These are phyloP conservation scores for Gadus macrocephalus DNA, from an alignment of 2,113 vertebrate genomes.

Conservation along the genomic window DNA sequence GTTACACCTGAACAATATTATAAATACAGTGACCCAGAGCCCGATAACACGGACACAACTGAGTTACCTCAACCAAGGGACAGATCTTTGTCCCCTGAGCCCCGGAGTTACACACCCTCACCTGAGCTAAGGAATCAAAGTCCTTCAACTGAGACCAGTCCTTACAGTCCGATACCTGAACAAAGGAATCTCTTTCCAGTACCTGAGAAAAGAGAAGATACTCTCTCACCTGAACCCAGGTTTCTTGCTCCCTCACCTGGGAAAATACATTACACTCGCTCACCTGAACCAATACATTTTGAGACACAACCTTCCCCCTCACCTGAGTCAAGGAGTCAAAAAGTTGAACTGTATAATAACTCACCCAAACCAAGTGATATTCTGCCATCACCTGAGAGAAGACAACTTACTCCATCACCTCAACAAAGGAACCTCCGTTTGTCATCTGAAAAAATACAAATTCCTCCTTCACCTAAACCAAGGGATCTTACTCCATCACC, in stretches of 20 bases:
- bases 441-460: background rate
- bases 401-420: slow-evolving; percentile 33
- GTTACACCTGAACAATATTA: slow-evolving; percentile 17
- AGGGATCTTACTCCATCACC: background rate
- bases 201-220: background rate
- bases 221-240: background rate
- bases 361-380: too few relatives aligned
- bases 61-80: slow-evolving; percentile 17
- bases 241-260: background rate
- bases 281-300: background rate
- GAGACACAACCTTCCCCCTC: background rate
- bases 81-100: slow-evolving; percentile 17
- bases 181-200: background rate
- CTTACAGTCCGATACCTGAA: background rate
- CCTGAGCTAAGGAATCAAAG: background rate
- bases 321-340: background rate
- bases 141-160: background rate
- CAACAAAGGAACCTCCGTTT: slow-evolving; percentile 14
- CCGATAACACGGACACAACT: slow-evolving; percentile 29
- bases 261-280: background rate
- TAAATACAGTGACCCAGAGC: slow-evolving; percentile 6
- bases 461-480: background rate
- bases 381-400: too few relatives aligned
- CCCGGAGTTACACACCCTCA: background rate
- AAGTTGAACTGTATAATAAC: too few relatives aligned